Conservation (phyloP, 2,888 invertebrate genomes). For the Biston stratarius region DNA sequence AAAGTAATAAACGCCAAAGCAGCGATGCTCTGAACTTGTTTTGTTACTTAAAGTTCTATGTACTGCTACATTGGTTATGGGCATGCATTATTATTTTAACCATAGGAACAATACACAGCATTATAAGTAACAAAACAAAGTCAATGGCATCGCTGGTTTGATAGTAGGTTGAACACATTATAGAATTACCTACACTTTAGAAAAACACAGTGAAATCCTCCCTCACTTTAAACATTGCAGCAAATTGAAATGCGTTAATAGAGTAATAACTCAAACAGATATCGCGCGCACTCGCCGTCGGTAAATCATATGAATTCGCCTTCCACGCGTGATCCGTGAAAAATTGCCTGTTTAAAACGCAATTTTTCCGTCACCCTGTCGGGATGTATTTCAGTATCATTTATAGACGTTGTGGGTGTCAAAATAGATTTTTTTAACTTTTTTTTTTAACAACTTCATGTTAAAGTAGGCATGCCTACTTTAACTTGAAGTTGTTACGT, state of each 20-base stretch:
- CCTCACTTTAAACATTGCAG: constrained; percentile 6
- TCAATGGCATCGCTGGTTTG: too few relatives aligned
- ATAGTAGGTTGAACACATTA: too few relatives aligned
- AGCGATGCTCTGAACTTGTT: too few relatives aligned
- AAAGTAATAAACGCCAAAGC: too few relatives aligned
- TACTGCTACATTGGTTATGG: too few relatives aligned
- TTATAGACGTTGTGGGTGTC: constrained; percentile 42
- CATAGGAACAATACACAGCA: too few relatives aligned
- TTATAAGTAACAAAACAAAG: too few relatives aligned
- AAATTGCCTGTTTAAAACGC: constrained; percentile 79
- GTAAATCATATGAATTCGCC: constrained; percentile 74
- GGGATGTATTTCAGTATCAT: constrained; percentile 59
- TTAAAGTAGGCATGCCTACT: too few relatives aligned
- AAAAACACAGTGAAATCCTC: neutral
- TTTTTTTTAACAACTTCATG: neutral
- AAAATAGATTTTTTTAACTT: constrained; percentile 34
- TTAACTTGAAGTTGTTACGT: neutral
- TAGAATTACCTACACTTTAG: neutral
- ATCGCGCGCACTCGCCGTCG: constrained; percentile 69
- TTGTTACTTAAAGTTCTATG: too few relatives aligned
- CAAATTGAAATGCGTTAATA: constrained; percentile 50
- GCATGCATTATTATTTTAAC: too few relatives aligned
- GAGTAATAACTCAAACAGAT: constrained; percentile 75
- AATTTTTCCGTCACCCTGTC: constrained; percentile 62
- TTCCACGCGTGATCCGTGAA: constrained; percentile 73